These are phyloP conservation scores for Octodon degus DNA, from an alignment of 2,113 vertebrate species.

Conservation along the genomic window DNA sequence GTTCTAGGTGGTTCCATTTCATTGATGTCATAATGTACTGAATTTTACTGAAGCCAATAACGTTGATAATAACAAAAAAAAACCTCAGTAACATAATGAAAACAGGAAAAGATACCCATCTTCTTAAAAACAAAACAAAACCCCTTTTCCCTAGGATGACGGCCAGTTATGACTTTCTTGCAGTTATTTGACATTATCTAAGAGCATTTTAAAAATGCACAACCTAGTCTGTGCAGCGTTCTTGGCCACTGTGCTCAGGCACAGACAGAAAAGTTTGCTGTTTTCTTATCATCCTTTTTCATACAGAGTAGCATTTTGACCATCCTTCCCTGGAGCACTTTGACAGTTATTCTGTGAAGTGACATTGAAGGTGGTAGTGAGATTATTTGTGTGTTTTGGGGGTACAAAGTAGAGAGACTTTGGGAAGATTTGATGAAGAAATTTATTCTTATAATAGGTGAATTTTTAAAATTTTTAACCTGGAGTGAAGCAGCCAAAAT, in stretches of 20 bases:
- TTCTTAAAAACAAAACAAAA: background rate
- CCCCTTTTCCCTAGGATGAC: too few species aligned
- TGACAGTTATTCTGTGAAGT: background rate
- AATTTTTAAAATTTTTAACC: slow-evolving; percentile 1
- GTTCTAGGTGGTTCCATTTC: slow-evolving; percentile 18
- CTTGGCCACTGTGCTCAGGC: background rate
- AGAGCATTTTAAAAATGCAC: background rate
- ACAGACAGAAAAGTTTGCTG: background rate
- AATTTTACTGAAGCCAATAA: slow-evolving; percentile 55
- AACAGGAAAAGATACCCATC: background rate
- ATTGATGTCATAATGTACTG: background rate
- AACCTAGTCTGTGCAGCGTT: background rate
- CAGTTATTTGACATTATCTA: background rate
- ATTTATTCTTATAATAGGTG: slow-evolving; percentile 3
- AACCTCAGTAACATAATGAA: slow-evolving; percentile 45
- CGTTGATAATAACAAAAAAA: background rate
- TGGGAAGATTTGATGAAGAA: background rate
- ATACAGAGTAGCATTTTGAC: background rate
- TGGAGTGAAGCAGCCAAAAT: background rate
- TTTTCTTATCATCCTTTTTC: slow-evolving; percentile 6
- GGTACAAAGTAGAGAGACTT: background rate
- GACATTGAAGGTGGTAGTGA: background rate
- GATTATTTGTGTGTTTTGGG: background rate
- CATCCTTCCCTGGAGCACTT: background rate
- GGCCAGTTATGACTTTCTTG: background rate